Base-by-base conservation (phyloP, 2,113 vertebrate species). In the Scomber japonicus region DNA sequence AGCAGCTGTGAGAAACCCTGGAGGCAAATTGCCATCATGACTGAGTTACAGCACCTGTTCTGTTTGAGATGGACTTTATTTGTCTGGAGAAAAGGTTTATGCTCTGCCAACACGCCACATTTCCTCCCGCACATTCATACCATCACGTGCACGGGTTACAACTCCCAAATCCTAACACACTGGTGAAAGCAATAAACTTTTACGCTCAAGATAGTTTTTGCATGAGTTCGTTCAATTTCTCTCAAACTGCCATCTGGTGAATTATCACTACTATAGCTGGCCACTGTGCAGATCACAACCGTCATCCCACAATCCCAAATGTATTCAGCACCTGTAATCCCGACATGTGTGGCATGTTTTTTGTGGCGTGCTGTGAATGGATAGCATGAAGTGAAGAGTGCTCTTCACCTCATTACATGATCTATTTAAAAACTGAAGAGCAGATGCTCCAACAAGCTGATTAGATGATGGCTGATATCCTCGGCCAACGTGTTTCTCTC, bases 391-490 rank as follows among this genome's bases (percentile, higher is more conserved):
- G 59, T 75, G 71, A 76, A 46, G 50, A 50, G 74, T 44, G 15
- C 62, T 83, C 80, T 74, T 84, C 85, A 82, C 75, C 84, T 90
- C 79, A 82, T 89, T 90, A 82, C 73, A 69, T 66, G 72, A 84
- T 88, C 76, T 84, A 88, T 92, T 91, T 88, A 89, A 90, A 87
- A 86, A 68, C 44, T 61, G 14, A 66, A 69, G 85, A 86, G 80
- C 88, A 89, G 86, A 92, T 86, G 91, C 87, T 75, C 15, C 15
- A 16, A 80, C 31, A 59, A 59, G 62, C 84, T 90, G 88, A 92
- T 88, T 86, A 85, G 88, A 90, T 81, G 87, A 90, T 71, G 87
- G 87, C 91, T 82, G 81, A 83, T 80, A 45, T 80, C 71, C 65
- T 80, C 71, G 70, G 85, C 80, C 60, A 56, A 78, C 31, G 54